Evolutionary conservation across 2,797 vertebrate species (phyloP).

Genomic region (Silurus lanzhouensis): DNA sequence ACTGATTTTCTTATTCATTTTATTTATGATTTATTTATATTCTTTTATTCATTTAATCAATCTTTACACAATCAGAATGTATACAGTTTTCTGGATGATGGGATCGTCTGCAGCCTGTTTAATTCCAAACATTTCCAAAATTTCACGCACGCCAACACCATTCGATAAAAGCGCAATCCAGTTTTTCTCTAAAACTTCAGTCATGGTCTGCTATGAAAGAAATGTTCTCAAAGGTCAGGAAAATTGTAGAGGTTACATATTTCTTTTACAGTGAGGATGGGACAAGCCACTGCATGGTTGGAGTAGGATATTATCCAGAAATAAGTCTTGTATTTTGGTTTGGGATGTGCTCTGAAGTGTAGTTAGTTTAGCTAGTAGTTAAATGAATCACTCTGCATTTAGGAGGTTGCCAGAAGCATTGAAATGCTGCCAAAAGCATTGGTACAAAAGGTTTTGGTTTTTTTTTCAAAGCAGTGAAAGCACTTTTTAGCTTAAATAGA

Average conservation of each 20-base stretch:
- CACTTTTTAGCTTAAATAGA: background rate
- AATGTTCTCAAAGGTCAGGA: background rate
- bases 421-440: background rate
- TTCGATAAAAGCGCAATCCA: background rate
- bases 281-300: background rate
- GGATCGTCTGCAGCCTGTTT: background rate
- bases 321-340: background rate
- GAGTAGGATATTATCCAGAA: background rate
- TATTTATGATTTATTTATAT: too few relatives aligned
- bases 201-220: background rate
- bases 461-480: background rate
- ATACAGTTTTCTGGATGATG: background rate
- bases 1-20: too few relatives aligned
- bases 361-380: background rate
- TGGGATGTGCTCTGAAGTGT: background rate
- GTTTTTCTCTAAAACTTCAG: background rate
- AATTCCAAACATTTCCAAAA: background rate
- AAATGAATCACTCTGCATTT: background rate
- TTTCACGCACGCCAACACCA: background rate
- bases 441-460: background rate
- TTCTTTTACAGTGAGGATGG: background rate
- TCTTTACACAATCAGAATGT: background rate
- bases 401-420: background rate
- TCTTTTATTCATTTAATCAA: too few relatives aligned
- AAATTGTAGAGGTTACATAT: background rate